Base-by-base conservation (phyloP, 2,797 vertebrate species). In the Channallabes apus region DNA sequence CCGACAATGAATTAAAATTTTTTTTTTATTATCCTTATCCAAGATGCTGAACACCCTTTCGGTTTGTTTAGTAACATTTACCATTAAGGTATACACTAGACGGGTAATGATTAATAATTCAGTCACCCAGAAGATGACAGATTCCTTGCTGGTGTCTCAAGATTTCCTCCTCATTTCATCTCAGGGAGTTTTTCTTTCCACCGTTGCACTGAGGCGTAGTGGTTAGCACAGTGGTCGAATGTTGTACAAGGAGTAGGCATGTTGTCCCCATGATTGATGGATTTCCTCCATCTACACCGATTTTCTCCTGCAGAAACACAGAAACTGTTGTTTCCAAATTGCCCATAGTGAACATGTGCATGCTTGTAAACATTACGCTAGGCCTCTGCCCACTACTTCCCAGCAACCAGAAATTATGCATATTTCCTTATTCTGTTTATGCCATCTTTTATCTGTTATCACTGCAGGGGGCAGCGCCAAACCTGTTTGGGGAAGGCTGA, bases 371-470 rank as follows among this genome's bases (percentile, higher is more conserved):
- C 89, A 93, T 93, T 93, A 92, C 82, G 82, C 91, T 58, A 80
- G 88, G 91, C 90, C 86, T 90, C 80, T 83, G 83, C 11, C 51
- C 2, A 56, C 17, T 35, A 35, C 20, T 6, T 20, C 17, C 11
- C 51, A 20, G 51, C 73, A 32, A 29, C 51, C 51, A 38, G 22
- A 64, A 14, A 14, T 58, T 77, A 22, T 78, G 29, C 20, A n/a
- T 38, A 61, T 62, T 38, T 38, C 7, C 56, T 59, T 59, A 56
- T 6, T 35, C 58, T 79, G 32, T 15, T 79, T 24, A 24, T 91
- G 93, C 93, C 92, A 93, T 92, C 91, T 94, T 77, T 94, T 93
- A 94, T 93, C 56, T 59, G 56, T 58, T 59, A 94, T 95, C 93
- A 93, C 93, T 92, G 91, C 85, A 82, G 90, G 92, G 92, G 88